Conservation (phyloP, 1,140 invertebrate species). For the Rhagoletis zephyria region DNA sequence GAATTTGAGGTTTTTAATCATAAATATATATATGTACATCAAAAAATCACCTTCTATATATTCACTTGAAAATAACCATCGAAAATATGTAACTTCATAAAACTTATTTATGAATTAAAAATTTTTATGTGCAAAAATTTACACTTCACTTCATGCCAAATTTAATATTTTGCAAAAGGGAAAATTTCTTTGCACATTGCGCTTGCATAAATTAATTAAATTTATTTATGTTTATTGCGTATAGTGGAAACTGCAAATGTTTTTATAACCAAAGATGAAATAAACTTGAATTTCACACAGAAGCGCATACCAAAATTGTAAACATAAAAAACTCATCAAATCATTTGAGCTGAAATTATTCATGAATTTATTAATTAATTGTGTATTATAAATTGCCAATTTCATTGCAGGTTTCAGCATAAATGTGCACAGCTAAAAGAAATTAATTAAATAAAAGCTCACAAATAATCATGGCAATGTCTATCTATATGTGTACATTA, state of each 20-base stretch:
- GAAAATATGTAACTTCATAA: not conserved
- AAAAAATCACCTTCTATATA: too few relatives aligned
- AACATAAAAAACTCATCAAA: slow-evolving; percentile 49
- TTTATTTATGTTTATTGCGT: slow-evolving; percentile 20
- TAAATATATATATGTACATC: too few relatives aligned
- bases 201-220: slow-evolving; percentile 28
- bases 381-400: slow-evolving; percentile 48
- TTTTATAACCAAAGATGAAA: slow-evolving; percentile 14
- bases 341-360: slow-evolving; percentile 50
- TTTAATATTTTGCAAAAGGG: slow-evolving; percentile 41
- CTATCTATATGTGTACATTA: not conserved
- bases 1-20: too few relatives aligned
- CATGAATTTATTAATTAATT: slow-evolving; percentile 54
- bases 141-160: not conserved
- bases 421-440: not conserved
- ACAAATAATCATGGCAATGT: not conserved
- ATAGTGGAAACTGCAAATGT: slow-evolving; percentile 5
- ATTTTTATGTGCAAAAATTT: slow-evolving; percentile 17
- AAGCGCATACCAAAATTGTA: not conserved
- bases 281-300: slow-evolving; percentile 3
- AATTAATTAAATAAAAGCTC: slow-evolving; percentile 20
- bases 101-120: slow-evolving; percentile 4
- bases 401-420: not conserved
- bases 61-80: too few relatives aligned
- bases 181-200: slow-evolving; percentile 15